These are phyloP conservation scores for Ormia ochracea DNA, from an alignment of 2,888 invertebrate genomes.

Conservation along the genomic window DNA sequence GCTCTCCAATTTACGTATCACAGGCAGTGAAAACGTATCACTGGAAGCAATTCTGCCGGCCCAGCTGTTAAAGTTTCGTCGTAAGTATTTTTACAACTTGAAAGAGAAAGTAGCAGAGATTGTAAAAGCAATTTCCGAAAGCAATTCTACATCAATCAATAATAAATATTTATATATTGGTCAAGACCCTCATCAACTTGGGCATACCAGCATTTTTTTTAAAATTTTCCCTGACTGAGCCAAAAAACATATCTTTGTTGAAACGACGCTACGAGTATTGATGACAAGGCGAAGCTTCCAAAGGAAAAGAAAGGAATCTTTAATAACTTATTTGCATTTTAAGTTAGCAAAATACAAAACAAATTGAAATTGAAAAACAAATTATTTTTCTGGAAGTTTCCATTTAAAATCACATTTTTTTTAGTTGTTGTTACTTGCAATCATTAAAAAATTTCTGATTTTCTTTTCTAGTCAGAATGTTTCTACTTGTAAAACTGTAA, in stretches of 20 bases:
- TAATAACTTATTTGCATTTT: background rate
- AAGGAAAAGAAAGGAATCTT: background rate
- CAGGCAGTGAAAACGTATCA: too few relatives aligned
- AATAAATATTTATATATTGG: too few relatives aligned
- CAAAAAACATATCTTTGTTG: slow-evolving; percentile 42
- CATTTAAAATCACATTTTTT: slow-evolving; percentile 57
- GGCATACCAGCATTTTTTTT: background rate
- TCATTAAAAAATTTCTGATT: slow-evolving; percentile 35
- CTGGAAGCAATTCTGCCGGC: too few relatives aligned
- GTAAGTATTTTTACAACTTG: too few relatives aligned
- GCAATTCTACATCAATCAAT: too few relatives aligned
- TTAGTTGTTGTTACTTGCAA: slow-evolving; percentile 39
- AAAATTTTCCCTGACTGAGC: slow-evolving; percentile 31
- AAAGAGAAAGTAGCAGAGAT: too few relatives aligned
- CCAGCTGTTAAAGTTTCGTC: too few relatives aligned
- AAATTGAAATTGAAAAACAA: background rate
- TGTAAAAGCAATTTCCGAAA: too few relatives aligned
- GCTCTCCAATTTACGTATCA: too few relatives aligned
- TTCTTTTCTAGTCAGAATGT: slow-evolving; percentile 47
- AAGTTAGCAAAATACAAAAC: background rate
- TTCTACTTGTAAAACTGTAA: slow-evolving; percentile 57
- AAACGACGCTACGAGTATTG: slow-evolving; percentile 3
- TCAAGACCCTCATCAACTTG: too few relatives aligned
- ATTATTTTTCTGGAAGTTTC: background rate
- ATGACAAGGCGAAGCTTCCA: slow-evolving; percentile 7